Evolutionary conservation across 2,888 invertebrate species (phyloP), one percentile per base, ranked within the genome.

Genomic region (Erannis defoliaria): DNA sequence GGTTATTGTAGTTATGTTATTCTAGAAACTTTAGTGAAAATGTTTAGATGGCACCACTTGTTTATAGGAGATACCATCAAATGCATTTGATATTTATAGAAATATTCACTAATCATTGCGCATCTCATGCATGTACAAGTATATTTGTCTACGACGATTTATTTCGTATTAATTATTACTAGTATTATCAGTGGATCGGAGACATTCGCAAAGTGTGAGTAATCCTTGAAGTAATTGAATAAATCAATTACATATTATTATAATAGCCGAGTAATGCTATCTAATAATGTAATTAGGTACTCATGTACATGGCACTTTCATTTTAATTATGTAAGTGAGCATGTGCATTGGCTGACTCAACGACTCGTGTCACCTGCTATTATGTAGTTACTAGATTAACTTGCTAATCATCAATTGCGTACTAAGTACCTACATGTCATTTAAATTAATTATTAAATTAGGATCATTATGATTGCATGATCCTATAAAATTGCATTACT

Each of bases 11-110:
- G 29, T 14, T 29, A 45, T 0, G 10, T 10, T 23, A 14, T 38
- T n/a, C 12, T 21, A 31, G 3, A 21, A 46, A 46, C 29, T 33
- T 38, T 29, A 31, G 45, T 58, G 51, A 51, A 58, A 58, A 45
- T 12, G 21, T 64, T 53, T 49, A 57, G 58, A 45, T 50, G 58
- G 58, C 58, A 29, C 12, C 38, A 58, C 51, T 21, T 2, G 51
- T 16, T 37, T 6, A 31, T 38, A 6, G n/a, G 5, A 40, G 4
- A 12, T 16, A 6, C 0, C 4, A 16, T n/a, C n/a, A n/a, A n/a
- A n/a, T n/a, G n/a, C n/a, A n/a, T n/a, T n/a, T n/a, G n/a, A n/a
- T n/a, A n/a, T n/a, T n/a, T n/a, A n/a, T n/a, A n/a, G n/a, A n/a
- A n/a, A n/a, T n/a, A n/a, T n/a, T n/a, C n/a, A n/a, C n/a, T n/a